Evolutionary conservation across 2,113 vertebrate species (phyloP), one percentile per base, ranked within the genome.

Genomic region (Erinaceus europaeus): DNA sequence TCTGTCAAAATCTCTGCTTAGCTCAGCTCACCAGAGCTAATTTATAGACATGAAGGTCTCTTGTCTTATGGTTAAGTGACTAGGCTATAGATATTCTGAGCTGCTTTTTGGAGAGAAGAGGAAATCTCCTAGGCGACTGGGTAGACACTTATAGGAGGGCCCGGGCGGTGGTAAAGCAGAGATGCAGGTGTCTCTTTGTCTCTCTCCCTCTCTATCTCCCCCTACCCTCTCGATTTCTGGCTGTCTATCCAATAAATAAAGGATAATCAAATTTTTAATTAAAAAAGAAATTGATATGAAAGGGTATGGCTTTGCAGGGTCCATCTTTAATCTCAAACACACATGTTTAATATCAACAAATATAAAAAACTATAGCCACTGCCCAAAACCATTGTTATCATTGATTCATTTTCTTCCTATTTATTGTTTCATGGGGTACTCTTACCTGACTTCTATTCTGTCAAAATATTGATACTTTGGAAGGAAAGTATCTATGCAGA

Each of bases 231-330:
- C n/a, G n/a, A n/a, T n/a, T n/a, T n/a, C n/a, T n/a, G n/a, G n/a
- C n/a, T n/a, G n/a, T n/a, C n/a, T n/a, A n/a, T n/a, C n/a, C n/a
- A n/a, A n/a, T n/a, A n/a, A n/a, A n/a, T n/a, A n/a, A n/a, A n/a
- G n/a, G n/a, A n/a, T n/a, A n/a, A n/a, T n/a, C n/a, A n/a, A n/a
- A n/a, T n/a, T n/a, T n/a, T n/a, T n/a, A n/a, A n/a, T n/a, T n/a
- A n/a, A n/a, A n/a, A n/a, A n/a, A n/a, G n/a, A 93, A 90, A 55
- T 93, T 90, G 91, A 88, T 91, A 95, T 95, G 90, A 94, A 94
- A 93, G 76, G 72, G 76, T 84, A 77, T 90, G 90, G 44, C 84
- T 93, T 93, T 48, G 34, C 86, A 69, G 73, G 53, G 64, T 59
- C 76, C 82, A 42, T 93, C 78, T 89, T 93, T 89, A 94, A 92